phyloP scores from a whole-genome alignment of 2,113 vertebrate species.

The Gymnogyps californianus region DNA sequence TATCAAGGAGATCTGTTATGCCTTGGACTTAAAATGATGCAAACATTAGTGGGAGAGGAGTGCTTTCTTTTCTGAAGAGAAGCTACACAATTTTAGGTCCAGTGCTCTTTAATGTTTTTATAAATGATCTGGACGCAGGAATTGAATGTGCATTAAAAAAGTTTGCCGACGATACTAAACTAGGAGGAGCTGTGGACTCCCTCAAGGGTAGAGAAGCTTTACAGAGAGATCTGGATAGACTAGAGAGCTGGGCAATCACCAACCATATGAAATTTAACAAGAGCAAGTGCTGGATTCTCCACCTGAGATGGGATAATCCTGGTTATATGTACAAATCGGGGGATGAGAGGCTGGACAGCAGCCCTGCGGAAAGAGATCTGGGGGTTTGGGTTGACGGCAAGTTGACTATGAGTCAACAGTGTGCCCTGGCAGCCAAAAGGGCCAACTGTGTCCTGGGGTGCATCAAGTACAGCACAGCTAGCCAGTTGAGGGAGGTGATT shows the following conservation, averaged over 20 bases:
- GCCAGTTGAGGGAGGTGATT: fast-evolving
- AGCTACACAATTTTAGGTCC: neutral
- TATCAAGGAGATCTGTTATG: neutral
- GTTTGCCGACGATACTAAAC: neutral
- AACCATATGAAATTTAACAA: neutral
- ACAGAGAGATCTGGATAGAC: neutral
- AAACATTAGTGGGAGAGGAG: neutral
- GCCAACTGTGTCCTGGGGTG: neutral
- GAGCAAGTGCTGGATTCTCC: neutral
- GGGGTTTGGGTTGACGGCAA: neutral
- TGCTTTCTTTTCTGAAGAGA: neutral
- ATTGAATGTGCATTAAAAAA: fast-evolving
- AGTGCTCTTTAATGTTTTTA: neutral
- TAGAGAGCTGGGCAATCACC: neutral
- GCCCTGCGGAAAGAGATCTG: neutral
- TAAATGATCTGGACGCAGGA: neutral
- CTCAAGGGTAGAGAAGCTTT: neutral
- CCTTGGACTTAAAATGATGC: neutral
- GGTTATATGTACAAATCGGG: neutral
- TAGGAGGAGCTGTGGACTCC: neutral
- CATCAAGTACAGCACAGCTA: neutral
- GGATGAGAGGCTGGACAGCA: neutral
- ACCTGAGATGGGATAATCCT: neutral
- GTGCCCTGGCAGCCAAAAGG: neutral
- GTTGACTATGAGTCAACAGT: neutral